Percentiles rank a stretch among this genome's conserved stretches.
Evolutionary conservation across 2,888 invertebrate genomes (phyloP).

Genomic region (Uloborus plumipes): DNA sequence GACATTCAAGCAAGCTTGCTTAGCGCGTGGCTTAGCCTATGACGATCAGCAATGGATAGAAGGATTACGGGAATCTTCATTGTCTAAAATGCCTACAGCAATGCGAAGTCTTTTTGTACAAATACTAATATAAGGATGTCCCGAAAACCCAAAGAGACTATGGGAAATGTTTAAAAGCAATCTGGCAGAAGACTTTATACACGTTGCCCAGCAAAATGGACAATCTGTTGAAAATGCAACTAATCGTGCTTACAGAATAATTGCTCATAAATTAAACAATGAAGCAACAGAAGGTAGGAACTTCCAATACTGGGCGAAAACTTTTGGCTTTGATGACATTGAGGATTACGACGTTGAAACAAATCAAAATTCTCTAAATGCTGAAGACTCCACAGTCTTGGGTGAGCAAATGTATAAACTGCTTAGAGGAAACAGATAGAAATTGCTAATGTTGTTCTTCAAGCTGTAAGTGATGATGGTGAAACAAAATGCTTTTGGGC

Average conservation of each 20-base stretch:
- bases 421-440: not conserved
- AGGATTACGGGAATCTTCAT: not conserved
- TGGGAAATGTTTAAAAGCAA: not conserved
- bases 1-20: constrained; percentile 1
- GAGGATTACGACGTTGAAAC: not conserved
- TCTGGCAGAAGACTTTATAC: not conserved
- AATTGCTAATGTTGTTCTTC: not conserved
- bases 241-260: not conserved
- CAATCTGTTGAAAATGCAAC: not conserved
- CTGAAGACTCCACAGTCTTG: not conserved
- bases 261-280: not conserved
- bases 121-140: not conserved
- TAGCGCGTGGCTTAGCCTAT: not conserved
- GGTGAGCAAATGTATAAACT: not conserved
- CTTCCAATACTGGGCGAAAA: not conserved
- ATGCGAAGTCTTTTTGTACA: not conserved
- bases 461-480: no score
- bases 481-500: no score
- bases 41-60: not conserved
- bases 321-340: not conserved
- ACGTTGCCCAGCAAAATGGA: not conserved
- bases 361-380: not conserved
- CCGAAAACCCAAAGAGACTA: not conserved
- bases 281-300: constrained; percentile 7
- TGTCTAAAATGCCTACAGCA: not conserved